Conservation (phyloP, 2,113 vertebrate species). For the Deroptyus accipitrinus region DNA sequence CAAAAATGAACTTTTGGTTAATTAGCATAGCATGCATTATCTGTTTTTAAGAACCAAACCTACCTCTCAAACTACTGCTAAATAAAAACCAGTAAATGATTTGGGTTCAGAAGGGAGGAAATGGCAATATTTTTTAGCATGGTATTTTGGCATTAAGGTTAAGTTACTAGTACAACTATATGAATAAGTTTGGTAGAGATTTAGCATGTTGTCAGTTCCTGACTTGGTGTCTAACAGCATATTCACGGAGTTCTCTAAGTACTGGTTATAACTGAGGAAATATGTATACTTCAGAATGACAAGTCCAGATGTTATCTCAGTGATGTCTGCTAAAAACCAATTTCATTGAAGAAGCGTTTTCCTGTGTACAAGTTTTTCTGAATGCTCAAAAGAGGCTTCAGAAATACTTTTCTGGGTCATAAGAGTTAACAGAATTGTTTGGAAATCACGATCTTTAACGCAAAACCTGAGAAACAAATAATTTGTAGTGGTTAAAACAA, state of each 20-base stretch:
- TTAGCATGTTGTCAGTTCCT: background rate
- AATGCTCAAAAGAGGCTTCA: background rate
- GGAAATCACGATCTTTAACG: background rate
- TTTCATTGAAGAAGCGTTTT: background rate
- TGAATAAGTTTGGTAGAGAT: background rate
- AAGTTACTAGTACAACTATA: background rate
- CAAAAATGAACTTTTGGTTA: background rate
- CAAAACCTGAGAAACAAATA: background rate
- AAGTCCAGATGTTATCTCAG: background rate
- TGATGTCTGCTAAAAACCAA: background rate
- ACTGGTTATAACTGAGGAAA: background rate
- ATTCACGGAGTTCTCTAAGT: background rate
- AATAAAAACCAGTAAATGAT: rapidly evolving
- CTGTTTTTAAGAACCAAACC: background rate
- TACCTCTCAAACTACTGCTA: background rate
- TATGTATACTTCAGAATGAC: background rate
- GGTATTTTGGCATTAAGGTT: background rate
- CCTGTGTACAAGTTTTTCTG: background rate
- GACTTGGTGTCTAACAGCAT: background rate
- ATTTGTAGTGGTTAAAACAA: background rate
- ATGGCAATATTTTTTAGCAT: background rate
- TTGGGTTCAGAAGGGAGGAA: background rate
- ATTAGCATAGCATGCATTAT: background rate
- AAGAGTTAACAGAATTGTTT: background rate
- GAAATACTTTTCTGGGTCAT: background rate